Evolutionary conservation across 2,797 vertebrate species (phyloP).

Genomic region (Uromys caudimaculatus): DNA sequence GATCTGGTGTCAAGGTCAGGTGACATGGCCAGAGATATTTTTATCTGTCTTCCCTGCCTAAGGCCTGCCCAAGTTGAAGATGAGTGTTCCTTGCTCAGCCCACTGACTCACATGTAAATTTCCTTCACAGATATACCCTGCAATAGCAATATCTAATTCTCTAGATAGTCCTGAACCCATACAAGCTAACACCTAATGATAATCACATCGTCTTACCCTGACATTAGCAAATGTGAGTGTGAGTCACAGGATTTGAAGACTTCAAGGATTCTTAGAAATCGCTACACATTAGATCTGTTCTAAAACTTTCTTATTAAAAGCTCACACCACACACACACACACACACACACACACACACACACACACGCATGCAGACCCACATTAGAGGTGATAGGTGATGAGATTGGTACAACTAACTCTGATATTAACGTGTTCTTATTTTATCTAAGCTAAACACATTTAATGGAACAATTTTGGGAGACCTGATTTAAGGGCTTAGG

Average conservation of each 20-base stretch:
- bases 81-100: neutral
- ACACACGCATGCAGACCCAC: neutral
- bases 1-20: neutral
- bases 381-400: neutral
- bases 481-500: neutral
- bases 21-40: neutral
- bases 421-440: neutral
- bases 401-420: neutral
- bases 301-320: constrained; percentile 19
- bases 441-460: neutral
- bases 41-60: neutral
- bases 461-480: neutral
- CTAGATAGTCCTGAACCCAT: neutral
- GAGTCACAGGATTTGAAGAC: constrained; percentile 12
- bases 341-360: neutral
- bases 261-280: neutral
- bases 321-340: neutral
- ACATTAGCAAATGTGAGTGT: neutral
- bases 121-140: neutral
- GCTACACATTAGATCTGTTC: neutral
- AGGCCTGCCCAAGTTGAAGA: neutral
- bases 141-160: too few species aligned
- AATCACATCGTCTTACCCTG: neutral
- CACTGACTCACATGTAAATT: neutral
- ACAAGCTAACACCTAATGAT: neutral